phyloP scores from a whole-genome alignment of 2,113 vertebrate genomes.

The Salvelinus fontinalis region DNA sequence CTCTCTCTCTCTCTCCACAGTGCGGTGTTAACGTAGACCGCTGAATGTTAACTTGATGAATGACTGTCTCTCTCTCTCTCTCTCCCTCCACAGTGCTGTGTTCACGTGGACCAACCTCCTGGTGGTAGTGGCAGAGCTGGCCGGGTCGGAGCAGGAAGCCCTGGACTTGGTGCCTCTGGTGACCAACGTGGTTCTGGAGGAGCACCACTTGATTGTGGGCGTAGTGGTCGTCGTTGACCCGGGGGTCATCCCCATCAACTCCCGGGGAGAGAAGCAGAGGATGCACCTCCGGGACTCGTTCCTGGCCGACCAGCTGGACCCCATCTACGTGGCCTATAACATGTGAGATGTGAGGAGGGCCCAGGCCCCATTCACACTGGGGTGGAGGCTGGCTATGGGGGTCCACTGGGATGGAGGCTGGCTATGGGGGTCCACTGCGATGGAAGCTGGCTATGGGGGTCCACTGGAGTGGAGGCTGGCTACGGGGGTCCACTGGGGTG shows the following conservation, averaged over 20 bases:
- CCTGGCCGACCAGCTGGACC: conserved; percentile 93
- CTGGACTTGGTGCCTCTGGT: conserved; percentile 94
- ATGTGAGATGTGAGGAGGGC: conserved; percentile 76
- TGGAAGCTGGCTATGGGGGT: no score
- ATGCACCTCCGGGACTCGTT: conserved; percentile 98
- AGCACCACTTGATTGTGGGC: conserved; percentile 94
- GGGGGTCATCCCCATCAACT: conserved; percentile 95
- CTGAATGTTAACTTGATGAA: no score
- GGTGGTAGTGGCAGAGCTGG: conserved; percentile 94
- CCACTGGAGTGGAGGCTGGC: no score
- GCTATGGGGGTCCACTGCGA: no score
- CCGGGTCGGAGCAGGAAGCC: conserved; percentile 93
- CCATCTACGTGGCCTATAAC: conserved; percentile 98
- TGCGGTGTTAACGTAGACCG: no score
- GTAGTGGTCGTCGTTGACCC: conserved; percentile 97
- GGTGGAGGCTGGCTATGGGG: no score
- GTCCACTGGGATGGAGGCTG: no score
- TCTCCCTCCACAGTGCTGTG: conserved; percentile 79
- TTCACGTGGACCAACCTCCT: conserved; percentile 98
- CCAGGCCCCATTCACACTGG: no score
- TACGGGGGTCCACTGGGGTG: no score
- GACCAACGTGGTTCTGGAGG: conserved; percentile 95
- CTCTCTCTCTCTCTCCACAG: no score
- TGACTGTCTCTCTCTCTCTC: no score
- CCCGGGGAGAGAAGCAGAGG: conserved; percentile 93